Percentiles rank a stretch among this genome's conserved stretches.
phyloP scores from a whole-genome alignment of 2,113 vertebrate genomes.

The Vombatus ursinus region DNA sequence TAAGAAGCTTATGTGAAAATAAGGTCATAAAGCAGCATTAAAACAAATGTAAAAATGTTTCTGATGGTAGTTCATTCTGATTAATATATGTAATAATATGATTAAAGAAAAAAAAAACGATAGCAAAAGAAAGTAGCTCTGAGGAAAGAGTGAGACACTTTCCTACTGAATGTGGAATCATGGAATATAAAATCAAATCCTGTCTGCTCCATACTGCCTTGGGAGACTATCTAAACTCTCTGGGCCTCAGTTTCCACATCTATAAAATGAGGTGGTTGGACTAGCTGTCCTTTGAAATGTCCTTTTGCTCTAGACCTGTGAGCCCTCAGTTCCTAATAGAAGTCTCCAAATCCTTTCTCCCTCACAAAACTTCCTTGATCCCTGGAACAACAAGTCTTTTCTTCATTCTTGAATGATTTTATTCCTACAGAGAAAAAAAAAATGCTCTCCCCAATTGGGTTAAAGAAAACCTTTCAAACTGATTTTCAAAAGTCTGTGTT shows the following conservation, averaged over 20 bases:
- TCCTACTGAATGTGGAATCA: background rate
- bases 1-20: background rate
- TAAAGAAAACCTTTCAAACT: background rate
- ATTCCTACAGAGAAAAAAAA: background rate
- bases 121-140: background rate
- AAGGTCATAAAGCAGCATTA: background rate
- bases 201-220: background rate
- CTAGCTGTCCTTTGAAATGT: background rate
- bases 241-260: background rate
- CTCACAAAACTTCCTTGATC: background rate
- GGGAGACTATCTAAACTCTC: background rate
- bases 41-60: background rate
- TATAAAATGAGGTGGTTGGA: background rate
- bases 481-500: conserved; percentile 36
- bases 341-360: background rate
- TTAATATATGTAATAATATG: background rate
- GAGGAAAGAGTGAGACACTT: background rate
- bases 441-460: background rate
- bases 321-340: background rate
- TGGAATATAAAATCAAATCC: background rate
- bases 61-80: background rate
- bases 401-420: conserved; percentile 5
- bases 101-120: background rate
- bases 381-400: background rate
- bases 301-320: background rate